These are phyloP conservation scores for Tangara arthus DNA, from an alignment of 2,797 vertebrate genomes.

Conservation along the genomic window DNA sequence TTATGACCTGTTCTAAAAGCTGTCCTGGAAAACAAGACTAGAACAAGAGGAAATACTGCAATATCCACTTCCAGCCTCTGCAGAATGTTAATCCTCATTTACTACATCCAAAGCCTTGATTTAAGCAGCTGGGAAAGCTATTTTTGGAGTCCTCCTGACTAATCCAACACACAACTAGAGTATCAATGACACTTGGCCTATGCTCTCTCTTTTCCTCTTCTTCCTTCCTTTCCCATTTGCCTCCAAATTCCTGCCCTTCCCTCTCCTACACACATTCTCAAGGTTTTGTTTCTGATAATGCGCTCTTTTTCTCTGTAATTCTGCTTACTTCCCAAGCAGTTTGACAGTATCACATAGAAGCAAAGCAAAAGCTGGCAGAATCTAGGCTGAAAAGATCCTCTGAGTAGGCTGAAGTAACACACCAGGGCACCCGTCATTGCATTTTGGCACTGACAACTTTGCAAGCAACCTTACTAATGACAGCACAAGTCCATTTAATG, in stretches of 20 bases:
- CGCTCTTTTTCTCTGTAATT: not conserved
- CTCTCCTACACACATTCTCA: not conserved
- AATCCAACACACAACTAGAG: conserved; percentile 24
- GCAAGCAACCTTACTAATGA: not conserved
- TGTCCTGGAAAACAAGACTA: not conserved
- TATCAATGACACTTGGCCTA: not conserved
- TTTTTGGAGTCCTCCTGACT: conserved; percentile 40
- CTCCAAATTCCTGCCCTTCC: not conserved
- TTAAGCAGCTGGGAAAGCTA: conserved; percentile 37
- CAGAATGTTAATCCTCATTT: conserved; percentile 27
- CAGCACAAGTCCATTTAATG: not conserved
- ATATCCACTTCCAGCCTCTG: not conserved
- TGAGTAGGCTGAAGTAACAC: not conserved
- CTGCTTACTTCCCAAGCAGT: not conserved
- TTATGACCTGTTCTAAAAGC: not conserved
- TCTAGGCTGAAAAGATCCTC: not conserved
- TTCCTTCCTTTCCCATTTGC: not conserved
- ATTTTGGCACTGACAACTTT: not conserved
- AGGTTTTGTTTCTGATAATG: not conserved
- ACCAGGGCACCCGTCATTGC: not conserved
- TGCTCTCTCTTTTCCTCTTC: not conserved
- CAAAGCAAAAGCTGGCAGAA: not conserved
- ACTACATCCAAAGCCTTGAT: not conserved
- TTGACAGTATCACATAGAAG: not conserved
- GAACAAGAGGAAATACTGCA: conserved; percentile 25